Base-by-base conservation (phyloP, 1,140 invertebrate species). In the Charaxes varanes region DNA sequence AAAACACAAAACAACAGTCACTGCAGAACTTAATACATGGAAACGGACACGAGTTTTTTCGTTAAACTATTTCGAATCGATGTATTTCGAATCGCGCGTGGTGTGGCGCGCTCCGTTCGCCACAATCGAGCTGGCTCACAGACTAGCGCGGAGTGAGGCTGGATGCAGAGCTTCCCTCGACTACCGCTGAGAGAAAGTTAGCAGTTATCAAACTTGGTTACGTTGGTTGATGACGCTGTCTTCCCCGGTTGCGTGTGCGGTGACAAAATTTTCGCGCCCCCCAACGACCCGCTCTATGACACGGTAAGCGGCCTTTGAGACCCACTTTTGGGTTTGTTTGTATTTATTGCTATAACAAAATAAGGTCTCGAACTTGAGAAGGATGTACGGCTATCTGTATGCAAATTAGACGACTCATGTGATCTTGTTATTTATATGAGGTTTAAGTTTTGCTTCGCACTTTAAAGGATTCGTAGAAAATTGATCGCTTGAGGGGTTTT, bases 171-270 rank as follows among this genome's bases (percentile, higher is more conserved):
- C 56, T 61, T 52, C 32, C 51, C 38, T 52, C 53, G 41, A 46
- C 49, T 47, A 53, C 33, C 49, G 35, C 33, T 18, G 65, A 74
- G 77, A 81, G 77, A 81, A 78, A 81, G 73, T 78, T 66, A 57
- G 53, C 52, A 64, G 70, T 74, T 80, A 80, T 80, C 71, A 80
- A 73, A 76, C 76, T 65, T 60, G 51, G 70, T 81, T 81, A 81
- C 73, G 72, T 81, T 67, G 40, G 35, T 44, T 43, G 72, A 72
- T 78, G 77, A 78, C 76, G 76, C 67, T 67, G 58, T 70, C 62
- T 66, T 67, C 69, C 52, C 52, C 61, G 66, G 65, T 81, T 81
- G 77, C 77, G 77, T 81, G 64, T 76, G 55, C 70, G 62, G 54
- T 68, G 76, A 78, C 73, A 77, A 76, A 66, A 68, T 71, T 77